phyloP scores from a whole-genome alignment of 2,888 invertebrate genomes.

The Bedellia somnulentella region DNA sequence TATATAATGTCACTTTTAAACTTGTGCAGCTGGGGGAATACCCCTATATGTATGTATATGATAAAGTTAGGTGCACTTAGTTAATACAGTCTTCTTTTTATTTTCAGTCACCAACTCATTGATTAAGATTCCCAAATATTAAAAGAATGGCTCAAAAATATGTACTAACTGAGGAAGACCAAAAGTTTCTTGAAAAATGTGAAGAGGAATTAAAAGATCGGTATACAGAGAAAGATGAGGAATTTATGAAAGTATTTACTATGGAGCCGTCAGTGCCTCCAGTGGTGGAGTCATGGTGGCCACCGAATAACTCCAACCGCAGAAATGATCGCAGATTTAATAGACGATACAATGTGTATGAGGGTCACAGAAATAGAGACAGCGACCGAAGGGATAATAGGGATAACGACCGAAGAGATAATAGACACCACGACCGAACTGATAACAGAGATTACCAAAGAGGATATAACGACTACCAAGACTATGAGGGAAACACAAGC shows the following conservation, averaged over 20 bases:
- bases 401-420: conserved; percentile 1
- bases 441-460: conserved; percentile 13
- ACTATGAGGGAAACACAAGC: too few relatives aligned
- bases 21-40: too few relatives aligned
- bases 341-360: conserved; percentile 19
- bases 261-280: conserved; percentile 53
- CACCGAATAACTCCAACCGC: conserved; percentile 21
- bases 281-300: conserved; percentile 61
- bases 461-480: conserved; percentile 14
- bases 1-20: too few relatives aligned
- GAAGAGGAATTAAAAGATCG: conserved; percentile 65
- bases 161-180: conserved; percentile 55
- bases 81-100: too few relatives aligned
- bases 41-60: too few relatives aligned
- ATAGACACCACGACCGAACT: conserved; percentile 8
- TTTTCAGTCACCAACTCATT: conserved; percentile 28
- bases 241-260: conserved; percentile 55
- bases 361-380: conserved; percentile 12
- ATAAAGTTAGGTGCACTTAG: too few relatives aligned
- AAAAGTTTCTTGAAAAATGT: conserved; percentile 62
- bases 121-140: conserved; percentile 17
- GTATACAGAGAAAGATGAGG: conserved; percentile 64
- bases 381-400: conserved; percentile 1
- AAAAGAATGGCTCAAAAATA: conserved; percentile 21
- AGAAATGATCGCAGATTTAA: conserved; percentile 29